Evolutionary conservation across 1,140 invertebrate species (phyloP), one percentile per base, ranked within the genome.

Genomic region (Nilaparvata lugens): DNA sequence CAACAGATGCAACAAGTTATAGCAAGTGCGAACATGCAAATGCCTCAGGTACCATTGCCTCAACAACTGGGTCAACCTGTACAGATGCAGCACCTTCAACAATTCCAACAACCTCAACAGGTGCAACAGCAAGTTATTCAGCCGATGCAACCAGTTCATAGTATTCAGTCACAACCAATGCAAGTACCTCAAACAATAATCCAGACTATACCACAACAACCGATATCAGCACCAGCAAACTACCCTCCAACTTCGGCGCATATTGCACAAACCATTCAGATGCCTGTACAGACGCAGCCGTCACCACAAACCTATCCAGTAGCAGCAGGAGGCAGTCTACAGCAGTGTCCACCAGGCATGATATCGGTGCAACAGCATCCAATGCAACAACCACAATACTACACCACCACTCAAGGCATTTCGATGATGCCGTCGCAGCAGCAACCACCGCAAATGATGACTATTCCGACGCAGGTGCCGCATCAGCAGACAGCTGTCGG

Each of bases 1-100:
- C 76, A 78, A 63, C 79, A 79, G 63, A 66, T 78, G 45, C 77
- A 78, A 61, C 78, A 79, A 72, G 76, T 77, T 18, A 75, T 80
- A 61, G 74, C 76, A 13, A 74, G 75, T 62, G 72, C 75, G 5
- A 62, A 61, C 45, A 48, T 63, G 53, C 61, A 62, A 16, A 43
- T 51, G 18, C 45, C 40, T 52, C 35, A 48, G 65, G 75, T 75
- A 57, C 74, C 75, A 35, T 75, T 76, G 69, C 75, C 76, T 56
- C 55, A 61, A 43, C 62, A 64, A 54, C 64, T 62, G 56, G 45
- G 52, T 19, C 77, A 76, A 53, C 75, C 75, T 35, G 53, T 60
- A 48, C 63, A 62, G 58, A 75, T 76, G 64, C 75, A 76, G 69
- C 73, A 72, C 43, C 21, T 43, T 13, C 53, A 58, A 61, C 76